Conservation (phyloP, 2,113 vertebrate genomes). For the Psephotus haematonotus region DNA sequence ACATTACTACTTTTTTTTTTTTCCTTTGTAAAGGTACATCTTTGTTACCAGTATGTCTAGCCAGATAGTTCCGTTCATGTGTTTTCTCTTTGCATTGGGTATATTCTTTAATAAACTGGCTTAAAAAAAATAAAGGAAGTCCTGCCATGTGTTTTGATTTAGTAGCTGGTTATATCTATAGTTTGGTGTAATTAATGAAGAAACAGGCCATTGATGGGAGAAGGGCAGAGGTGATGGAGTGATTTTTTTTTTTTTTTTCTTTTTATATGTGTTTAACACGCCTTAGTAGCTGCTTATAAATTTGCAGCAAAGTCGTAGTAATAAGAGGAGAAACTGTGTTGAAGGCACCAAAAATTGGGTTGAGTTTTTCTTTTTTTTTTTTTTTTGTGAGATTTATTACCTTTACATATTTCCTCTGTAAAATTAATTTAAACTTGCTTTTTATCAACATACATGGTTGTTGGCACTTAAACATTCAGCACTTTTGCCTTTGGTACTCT, state of each 20-base stretch:
- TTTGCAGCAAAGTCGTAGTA: neutral
- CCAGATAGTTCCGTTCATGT: neutral
- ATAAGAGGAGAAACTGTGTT: too few relatives aligned
- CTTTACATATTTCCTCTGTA: neutral
- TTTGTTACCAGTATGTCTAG: neutral
- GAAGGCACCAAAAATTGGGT: too few relatives aligned
- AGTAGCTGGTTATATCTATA: neutral
- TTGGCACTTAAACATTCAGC: neutral
- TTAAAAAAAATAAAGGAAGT: neutral
- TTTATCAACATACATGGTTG: neutral
- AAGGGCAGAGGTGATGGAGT: neutral
- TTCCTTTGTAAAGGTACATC: neutral
- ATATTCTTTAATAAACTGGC: neutral
- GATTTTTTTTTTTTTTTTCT: neutral
- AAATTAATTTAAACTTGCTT: neutral
- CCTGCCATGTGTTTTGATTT: neutral
- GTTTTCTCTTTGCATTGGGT: neutral
- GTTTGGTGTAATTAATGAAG: neutral
- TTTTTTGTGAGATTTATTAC: neutral
- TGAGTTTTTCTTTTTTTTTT: too few relatives aligned
- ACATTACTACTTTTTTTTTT: neutral
- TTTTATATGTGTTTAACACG: neutral
- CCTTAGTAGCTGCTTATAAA: neutral
- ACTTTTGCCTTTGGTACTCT: neutral
- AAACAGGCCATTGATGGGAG: neutral